Evolutionary conservation across 2,888 invertebrate species (phyloP).

Genomic region (Chromoteleia sp.): DNA sequence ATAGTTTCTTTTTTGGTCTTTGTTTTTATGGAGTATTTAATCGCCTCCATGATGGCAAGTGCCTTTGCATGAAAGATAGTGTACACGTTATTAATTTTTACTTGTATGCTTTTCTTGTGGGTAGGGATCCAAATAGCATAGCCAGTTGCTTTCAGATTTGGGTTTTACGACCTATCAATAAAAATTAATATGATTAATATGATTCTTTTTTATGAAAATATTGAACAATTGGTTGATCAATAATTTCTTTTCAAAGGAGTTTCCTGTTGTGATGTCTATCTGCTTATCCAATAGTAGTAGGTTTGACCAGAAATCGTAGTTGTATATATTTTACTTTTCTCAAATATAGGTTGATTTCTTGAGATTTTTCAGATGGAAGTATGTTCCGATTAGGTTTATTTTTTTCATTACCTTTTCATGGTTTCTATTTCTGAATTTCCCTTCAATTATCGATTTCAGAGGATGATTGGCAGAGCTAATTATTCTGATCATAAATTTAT

Average conservation of each 20-base stretch:
- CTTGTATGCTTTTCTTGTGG: neutral
- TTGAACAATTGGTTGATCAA: neutral
- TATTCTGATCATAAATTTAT: neutral
- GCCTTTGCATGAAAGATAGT: slow-evolving; percentile 4
- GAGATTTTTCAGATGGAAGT: no score
- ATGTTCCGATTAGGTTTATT: no score
- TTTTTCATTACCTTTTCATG: no score
- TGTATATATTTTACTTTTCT: no score
- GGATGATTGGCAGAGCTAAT: neutral
- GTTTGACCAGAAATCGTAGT: no score
- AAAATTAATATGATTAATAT: neutral
- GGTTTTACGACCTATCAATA: neutral
- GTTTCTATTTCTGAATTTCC: no score
- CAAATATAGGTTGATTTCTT: no score
- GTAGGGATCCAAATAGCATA: neutral
- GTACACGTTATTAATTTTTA: neutral
- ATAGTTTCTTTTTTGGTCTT: no score
- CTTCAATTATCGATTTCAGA: no score
- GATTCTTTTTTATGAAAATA: neutral
- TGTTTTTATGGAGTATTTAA: no score
- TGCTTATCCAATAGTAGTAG: no score
- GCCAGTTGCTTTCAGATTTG: neutral
- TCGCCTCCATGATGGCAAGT: neutral
- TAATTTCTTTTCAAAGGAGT: neutral
- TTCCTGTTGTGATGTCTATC: no score